Conservation (phyloP, 1,140 invertebrate genomes). For the Steinernema feltiae region DNA sequence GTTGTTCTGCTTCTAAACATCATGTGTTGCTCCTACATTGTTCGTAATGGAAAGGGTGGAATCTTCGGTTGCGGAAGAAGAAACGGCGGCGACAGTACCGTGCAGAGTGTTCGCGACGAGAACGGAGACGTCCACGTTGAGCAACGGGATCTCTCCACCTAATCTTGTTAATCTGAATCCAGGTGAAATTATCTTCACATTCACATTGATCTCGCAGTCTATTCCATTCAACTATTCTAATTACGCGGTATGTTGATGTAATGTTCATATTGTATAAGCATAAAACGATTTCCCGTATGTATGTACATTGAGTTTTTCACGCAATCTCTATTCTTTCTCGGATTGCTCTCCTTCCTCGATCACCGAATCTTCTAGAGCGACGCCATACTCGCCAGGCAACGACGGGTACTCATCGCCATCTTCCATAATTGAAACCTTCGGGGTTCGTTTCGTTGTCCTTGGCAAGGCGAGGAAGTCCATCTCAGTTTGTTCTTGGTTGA, state of each 20-base stretch:
- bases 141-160: neutral
- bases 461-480: neutral
- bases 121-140: neutral
- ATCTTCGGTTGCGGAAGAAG: neutral
- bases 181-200: no score
- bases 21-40: neutral
- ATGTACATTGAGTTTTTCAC: neutral
- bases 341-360: neutral
- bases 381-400: neutral
- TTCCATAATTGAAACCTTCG: conserved; percentile 1
- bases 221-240: neutral
- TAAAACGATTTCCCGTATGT: neutral
- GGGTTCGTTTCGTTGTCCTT: neutral
- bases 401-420: neutral
- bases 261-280: no score
- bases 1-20: neutral
- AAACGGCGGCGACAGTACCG: neutral
- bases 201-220: neutral
- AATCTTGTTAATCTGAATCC: no score
- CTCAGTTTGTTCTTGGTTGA: neutral
- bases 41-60: neutral
- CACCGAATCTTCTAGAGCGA: neutral
- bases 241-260: neutral
- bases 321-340: neutral
- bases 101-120: neutral